phyloP scores from a whole-genome alignment of 2,797 vertebrate genomes.

The Myoxocephalus aenaeus region DNA sequence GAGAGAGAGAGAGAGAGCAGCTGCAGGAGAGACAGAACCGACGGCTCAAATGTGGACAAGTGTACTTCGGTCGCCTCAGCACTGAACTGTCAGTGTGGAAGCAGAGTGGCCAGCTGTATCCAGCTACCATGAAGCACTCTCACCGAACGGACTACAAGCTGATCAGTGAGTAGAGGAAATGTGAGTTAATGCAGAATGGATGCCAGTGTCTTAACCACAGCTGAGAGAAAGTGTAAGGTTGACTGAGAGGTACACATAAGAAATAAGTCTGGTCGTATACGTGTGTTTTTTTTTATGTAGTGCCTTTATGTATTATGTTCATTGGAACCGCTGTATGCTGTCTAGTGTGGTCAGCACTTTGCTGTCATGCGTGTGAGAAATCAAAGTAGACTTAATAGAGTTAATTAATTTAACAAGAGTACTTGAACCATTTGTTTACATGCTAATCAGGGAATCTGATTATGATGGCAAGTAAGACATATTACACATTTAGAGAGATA shows the following conservation, averaged over 20 bases:
- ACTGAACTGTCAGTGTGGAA: constrained; percentile 69
- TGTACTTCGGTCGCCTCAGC: constrained; percentile 69
- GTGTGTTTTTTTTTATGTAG: background rate
- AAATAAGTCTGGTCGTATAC: background rate
- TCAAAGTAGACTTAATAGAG: background rate
- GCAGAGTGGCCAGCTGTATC: constrained; percentile 61
- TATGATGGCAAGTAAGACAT: background rate
- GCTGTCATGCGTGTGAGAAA: background rate
- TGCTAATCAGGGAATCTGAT: constrained; percentile 8
- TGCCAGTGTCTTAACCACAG: constrained; percentile 7
- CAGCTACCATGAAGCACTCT: constrained; percentile 80
- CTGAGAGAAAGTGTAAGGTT: background rate
- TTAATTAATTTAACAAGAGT: background rate
- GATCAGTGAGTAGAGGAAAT: constrained; percentile 85
- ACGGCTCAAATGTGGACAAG: constrained; percentile 85
- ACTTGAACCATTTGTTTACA: background rate
- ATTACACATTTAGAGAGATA: background rate
- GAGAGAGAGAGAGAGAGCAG: constrained; percentile 59
- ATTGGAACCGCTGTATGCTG: background rate
- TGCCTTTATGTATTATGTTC: background rate
- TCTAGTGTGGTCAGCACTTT: background rate
- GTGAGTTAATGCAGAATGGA: constrained; percentile 38
- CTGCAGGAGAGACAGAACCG: constrained; percentile 79
- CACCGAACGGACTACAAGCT: constrained; percentile 80
- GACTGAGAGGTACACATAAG: background rate